phyloP scores from a whole-genome alignment of 2,888 invertebrate genomes.

The Eupithecia vulgata region DNA sequence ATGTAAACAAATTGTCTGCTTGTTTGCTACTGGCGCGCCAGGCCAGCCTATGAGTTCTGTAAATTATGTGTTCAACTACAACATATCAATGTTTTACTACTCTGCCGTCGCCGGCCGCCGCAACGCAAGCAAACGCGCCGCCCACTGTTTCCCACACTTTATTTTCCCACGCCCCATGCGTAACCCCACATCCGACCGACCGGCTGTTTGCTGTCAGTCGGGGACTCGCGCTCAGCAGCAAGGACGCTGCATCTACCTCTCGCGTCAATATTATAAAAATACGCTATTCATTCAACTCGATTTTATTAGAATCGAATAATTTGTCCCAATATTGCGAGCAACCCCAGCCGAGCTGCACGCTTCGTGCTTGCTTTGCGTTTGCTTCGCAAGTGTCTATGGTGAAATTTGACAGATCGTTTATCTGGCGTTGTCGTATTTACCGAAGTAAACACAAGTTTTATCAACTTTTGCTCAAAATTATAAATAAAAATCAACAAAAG shows the following conservation, averaged over 20 bases:
- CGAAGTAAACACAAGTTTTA: slow-evolving; percentile 70
- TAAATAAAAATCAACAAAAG: slow-evolving; percentile 34
- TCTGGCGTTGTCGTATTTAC: slow-evolving; percentile 78
- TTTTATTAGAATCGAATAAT: slow-evolving; percentile 43
- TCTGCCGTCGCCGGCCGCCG: slow-evolving; percentile 59
- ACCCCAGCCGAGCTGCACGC: slow-evolving; percentile 51
- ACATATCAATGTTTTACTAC: slow-evolving; percentile 86
- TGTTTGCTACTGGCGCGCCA: slow-evolving; percentile 65
- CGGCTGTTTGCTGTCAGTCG: slow-evolving; percentile 74
- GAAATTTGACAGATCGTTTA: slow-evolving; percentile 76
- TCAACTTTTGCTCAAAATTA: slow-evolving; percentile 40
- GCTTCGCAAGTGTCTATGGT: slow-evolving; percentile 70
- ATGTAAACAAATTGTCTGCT: slow-evolving; percentile 57
- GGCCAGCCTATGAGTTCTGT: slow-evolving; percentile 62
- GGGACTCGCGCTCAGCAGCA: slow-evolving; percentile 60
- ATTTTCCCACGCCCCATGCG: slow-evolving; percentile 91
- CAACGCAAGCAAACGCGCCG: slow-evolving; percentile 65
- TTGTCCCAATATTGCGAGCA: slow-evolving; percentile 61
- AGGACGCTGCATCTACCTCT: slow-evolving; percentile 39
- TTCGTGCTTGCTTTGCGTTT: slow-evolving; percentile 51
- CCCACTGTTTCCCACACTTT: slow-evolving; percentile 93
- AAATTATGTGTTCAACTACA: slow-evolving; percentile 78
- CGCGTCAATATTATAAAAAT: slow-evolving; percentile 3
- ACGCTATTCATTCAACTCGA: slow-evolving; percentile 32
- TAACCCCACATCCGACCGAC: slow-evolving; percentile 89